Evolutionary conservation across 2,797 vertebrate genomes (phyloP), one percentile per base, ranked within the genome.

Genomic region (Cryptoblepharus egeriae): DNA sequence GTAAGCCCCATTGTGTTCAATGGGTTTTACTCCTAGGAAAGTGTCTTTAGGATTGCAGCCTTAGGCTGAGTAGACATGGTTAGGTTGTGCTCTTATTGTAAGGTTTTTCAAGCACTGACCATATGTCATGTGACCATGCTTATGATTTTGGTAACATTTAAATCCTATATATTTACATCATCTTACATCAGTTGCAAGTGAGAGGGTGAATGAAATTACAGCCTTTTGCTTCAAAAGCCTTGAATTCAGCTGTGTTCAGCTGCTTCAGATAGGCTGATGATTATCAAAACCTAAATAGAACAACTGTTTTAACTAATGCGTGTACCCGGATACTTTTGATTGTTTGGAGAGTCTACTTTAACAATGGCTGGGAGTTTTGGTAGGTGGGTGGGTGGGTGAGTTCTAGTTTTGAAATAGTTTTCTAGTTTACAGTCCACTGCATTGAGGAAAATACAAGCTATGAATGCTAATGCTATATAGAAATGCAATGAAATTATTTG

Each of bases 291-390:
- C 2, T 24, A 39, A 69, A 67, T 76, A 82, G 55, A 88, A 76
- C 81, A 92, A 22, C 88, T 90, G 79, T 76, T 93, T 85, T n/a
- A n/a, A n/a, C n/a, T n/a, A n/a, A n/a, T n/a, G n/a, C n/a, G n/a
- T n/a, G n/a, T n/a, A n/a, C n/a, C n/a, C n/a, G n/a, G n/a, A n/a
- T 89, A 63, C 22, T 89, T 92, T 89, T 89, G 20, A 85, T 83
- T 69, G 12, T 65, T 52, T 79, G 32, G 60, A 79, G 70, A 58
- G 85, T 78, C 77, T 80, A 71, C 55, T 88, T 93, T 93, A 90
- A 87, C 71, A 88, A 75, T 22, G 6, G 10, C 70, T 61, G 37
- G n/a, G n/a, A n/a, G n/a, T n/a, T n/a, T n/a, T n/a, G n/a, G n/a
- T n/a, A n/a, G n/a, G n/a, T n/a, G n/a, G n/a, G n/a, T n/a, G n/a